Percentiles rank a stretch among this genome's conserved stretches.
Conservation (phyloP, 2,113 vertebrate species). For the Megaceryle torquata region DNA sequence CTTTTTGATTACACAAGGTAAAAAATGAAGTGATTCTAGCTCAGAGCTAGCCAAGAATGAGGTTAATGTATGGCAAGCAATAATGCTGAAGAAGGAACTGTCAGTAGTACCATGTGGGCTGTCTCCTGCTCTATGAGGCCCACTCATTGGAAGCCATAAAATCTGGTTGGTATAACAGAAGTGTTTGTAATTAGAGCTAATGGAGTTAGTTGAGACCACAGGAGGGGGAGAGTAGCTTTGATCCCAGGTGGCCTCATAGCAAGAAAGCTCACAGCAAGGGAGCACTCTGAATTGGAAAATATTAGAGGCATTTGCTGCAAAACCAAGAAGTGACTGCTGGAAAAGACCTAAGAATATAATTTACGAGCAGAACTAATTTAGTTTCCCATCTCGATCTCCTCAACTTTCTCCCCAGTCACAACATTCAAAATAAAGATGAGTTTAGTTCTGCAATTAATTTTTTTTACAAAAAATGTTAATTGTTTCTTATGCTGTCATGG, state of each 20-base stretch:
- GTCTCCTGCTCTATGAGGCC: constrained; percentile 5
- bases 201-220: background rate
- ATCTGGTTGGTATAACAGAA: constrained; percentile 33
- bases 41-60: background rate
- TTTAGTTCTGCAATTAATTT: background rate
- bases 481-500: background rate
- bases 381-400: constrained; percentile 25
- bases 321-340: constrained; percentile 24
- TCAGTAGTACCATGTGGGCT: background rate
- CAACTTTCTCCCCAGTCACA: background rate
- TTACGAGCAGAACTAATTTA: constrained; percentile 26
- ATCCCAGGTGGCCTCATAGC: constrained; percentile 34
- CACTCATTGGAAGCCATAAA: constrained; percentile 13
- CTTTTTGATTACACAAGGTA: background rate
- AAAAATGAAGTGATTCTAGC: background rate
- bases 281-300: constrained; percentile 28
- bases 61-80: background rate
- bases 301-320: constrained; percentile 27
- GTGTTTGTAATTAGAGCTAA: constrained; percentile 49
- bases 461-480: background rate
- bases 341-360: constrained; percentile 38
- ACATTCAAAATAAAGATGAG: background rate
- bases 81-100: background rate
- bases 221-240: constrained; percentile 57
- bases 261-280: constrained; percentile 43